A percentile compares a stretch with the other conserved stretches of the same genome.
These are phyloP conservation scores for Latrodectus hesperus DNA, from an alignment of 2,888 invertebrate species.

Conservation along the genomic window DNA sequence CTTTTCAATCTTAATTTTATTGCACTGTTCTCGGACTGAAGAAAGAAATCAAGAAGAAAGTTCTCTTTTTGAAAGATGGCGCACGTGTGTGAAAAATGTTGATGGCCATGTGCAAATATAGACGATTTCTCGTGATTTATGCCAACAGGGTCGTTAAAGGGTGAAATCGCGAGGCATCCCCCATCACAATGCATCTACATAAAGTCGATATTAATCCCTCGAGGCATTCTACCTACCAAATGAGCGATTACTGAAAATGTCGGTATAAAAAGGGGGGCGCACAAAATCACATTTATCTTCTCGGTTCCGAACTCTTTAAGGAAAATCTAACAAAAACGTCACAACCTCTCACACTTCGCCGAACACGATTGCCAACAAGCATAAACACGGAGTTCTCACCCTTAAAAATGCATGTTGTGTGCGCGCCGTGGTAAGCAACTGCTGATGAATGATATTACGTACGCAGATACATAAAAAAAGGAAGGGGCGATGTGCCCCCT, in stretches of 20 bases:
- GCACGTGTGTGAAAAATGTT: too few species aligned
- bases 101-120: not conserved
- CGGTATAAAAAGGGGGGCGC: not conserved
- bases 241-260: slow-evolving; percentile 23
- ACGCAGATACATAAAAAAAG: slow-evolving; percentile 11
- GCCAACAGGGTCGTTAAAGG: not conserved
- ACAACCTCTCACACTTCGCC: slow-evolving; percentile 57
- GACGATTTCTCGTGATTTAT: not conserved
- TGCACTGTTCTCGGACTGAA: too few species aligned
- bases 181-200: not conserved
- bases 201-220: slow-evolving; percentile 15
- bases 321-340: slow-evolving; percentile 35
- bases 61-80: too few species aligned
- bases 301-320: not conserved
- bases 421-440: slow-evolving; percentile 18
- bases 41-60: too few species aligned
- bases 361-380: slow-evolving; percentile 62
- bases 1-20: too few species aligned
- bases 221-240: not conserved
- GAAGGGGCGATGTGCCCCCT: slow-evolving; percentile 7
- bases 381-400: slow-evolving; percentile 60
- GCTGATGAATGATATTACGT: slow-evolving; percentile 54
- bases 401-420: slow-evolving; percentile 5
- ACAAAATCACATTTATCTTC: slow-evolving; percentile 34
- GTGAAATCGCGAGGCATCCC: not conserved